Evolutionary conservation across 2,888 invertebrate species (phyloP).

Genomic region (Lamproptera curius): DNA sequence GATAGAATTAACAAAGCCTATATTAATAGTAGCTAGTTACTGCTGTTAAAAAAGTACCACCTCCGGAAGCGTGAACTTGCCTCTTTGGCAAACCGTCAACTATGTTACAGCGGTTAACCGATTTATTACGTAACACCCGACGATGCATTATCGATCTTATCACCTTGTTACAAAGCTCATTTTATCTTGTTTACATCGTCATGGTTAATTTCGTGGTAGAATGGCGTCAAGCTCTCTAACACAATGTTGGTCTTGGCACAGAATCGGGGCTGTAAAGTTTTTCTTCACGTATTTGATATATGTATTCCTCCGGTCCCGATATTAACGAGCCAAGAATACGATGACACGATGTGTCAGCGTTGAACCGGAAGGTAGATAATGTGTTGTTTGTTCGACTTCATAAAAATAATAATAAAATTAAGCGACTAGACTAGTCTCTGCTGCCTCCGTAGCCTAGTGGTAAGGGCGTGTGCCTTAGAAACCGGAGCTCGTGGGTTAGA

Average conservation of each 20-base stretch:
- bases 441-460: no score
- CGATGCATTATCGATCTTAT: background rate
- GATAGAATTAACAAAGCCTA: no score
- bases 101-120: background rate
- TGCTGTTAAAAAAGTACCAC: background rate
- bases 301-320: background rate
- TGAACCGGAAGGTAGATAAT: background rate
- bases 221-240: conserved; percentile 15
- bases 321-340: background rate
- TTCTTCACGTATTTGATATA: background rate
- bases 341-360: background rate
- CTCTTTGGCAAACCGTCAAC: conserved; percentile 14
- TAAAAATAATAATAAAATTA: no score
- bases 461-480: no score
- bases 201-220: background rate
- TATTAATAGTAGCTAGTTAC: background rate
- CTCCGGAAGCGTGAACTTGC: conserved; percentile 7
- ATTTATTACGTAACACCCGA: conserved; percentile 7
- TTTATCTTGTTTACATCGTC: background rate
- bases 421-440: no score
- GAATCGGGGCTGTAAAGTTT: background rate
- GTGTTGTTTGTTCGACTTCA: no score
- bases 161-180: conserved; percentile 4
- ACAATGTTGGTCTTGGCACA: conserved; percentile 11
- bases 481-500: no score